Evolutionary conservation across 1,140 invertebrate genomes (phyloP).

Genomic region (Amphibalanus amphitrite): DNA sequence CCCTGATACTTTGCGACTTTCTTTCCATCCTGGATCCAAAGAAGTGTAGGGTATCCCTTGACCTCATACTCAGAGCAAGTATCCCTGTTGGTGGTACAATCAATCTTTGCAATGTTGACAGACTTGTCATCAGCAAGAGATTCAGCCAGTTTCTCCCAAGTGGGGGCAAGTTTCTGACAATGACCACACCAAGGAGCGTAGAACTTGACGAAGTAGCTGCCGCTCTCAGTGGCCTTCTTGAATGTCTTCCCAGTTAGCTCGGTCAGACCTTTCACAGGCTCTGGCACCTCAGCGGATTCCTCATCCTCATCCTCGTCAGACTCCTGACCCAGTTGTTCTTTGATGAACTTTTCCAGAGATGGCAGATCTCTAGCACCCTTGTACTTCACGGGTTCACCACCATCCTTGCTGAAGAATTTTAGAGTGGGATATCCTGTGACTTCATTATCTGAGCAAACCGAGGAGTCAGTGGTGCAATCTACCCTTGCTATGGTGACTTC

Average conservation of each 20-base stretch:
- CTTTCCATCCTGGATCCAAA: constrained; percentile 61
- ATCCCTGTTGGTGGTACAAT: constrained; percentile 46
- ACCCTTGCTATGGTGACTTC: constrained; percentile 48
- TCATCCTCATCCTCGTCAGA: constrained; percentile 19
- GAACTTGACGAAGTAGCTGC: constrained; percentile 64
- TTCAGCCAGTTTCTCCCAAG: constrained; percentile 48
- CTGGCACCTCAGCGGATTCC: constrained; percentile 19
- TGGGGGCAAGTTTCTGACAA: constrained; percentile 54
- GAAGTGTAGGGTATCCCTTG: constrained; percentile 55
- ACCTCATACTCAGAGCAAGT: constrained; percentile 52
- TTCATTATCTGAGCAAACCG: constrained; percentile 47
- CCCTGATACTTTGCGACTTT: constrained; percentile 51
- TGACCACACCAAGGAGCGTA: constrained; percentile 73
- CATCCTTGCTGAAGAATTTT: constrained; percentile 51
- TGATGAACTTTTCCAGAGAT: constrained; percentile 50
- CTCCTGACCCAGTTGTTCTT: constrained; percentile 40
- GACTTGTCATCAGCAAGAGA: constrained; percentile 36
- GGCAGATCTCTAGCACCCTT: constrained; percentile 48
- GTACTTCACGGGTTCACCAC: constrained; percentile 40
- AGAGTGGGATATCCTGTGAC: constrained; percentile 61
- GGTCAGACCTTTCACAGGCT: constrained; percentile 33
- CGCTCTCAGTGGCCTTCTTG: constrained; percentile 39
- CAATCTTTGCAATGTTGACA: constrained; percentile 49
- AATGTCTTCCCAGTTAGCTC: constrained; percentile 56
- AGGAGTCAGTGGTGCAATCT: constrained; percentile 48